These are phyloP conservation scores for Drosophila equinoxialis DNA, from an alignment of 1,140 invertebrate species.

Conservation along the genomic window DNA sequence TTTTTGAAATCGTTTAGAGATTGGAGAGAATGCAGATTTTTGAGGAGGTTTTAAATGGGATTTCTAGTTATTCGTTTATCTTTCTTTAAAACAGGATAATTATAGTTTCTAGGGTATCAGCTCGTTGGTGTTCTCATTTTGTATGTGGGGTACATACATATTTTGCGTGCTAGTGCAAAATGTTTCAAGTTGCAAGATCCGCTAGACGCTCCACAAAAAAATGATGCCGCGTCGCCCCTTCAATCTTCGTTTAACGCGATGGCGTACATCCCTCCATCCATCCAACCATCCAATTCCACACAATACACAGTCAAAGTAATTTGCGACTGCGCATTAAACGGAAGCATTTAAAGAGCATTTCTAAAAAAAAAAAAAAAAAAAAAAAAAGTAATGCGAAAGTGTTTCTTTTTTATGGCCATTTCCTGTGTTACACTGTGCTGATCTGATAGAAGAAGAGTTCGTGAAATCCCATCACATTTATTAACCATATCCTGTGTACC, in stretches of 20 bases:
- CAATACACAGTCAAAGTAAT: constrained; percentile 16
- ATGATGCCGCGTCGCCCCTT: not conserved
- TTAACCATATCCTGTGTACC: constrained; percentile 3
- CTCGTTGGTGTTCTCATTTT: not conserved
- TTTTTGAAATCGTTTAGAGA: no score
- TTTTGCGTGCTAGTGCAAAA: constrained; percentile 3
- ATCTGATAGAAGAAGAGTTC: not conserved
- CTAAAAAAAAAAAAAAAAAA: constrained; percentile 36
- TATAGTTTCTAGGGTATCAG: not conserved
- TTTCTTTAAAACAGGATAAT: no score
- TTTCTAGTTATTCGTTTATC: no score
- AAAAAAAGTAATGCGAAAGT: constrained; percentile 41
- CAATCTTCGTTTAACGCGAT: not conserved
- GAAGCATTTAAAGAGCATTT: constrained; percentile 50
- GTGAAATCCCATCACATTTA: not conserved
- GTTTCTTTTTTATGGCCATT: constrained; percentile 12
- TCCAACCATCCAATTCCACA: not conserved
- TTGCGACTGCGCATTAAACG: constrained; percentile 54
- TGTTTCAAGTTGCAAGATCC: constrained; percentile 13
- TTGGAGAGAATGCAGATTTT: no score
- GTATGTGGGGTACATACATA: not conserved
- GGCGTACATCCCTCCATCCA: not conserved
- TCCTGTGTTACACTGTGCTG: not conserved
- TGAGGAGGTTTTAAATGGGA: no score
- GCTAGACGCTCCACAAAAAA: constrained; percentile 4